Evolutionary conservation across 2,113 vertebrate species (phyloP), one percentile per base, ranked within the genome.

Genomic region (Pterophyllum scalare): DNA sequence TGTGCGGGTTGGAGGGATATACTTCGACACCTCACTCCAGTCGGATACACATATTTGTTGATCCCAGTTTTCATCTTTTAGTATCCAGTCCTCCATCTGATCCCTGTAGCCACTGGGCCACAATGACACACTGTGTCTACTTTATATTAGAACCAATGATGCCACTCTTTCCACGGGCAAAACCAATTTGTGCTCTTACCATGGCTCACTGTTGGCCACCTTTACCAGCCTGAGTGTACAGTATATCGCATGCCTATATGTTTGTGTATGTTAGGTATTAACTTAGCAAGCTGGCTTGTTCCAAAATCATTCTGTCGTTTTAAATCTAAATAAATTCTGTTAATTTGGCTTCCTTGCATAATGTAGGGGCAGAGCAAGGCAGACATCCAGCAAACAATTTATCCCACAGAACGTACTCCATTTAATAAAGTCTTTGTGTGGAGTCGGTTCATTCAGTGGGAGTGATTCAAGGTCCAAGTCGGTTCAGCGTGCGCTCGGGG

Each of bases 131-230:
- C 78, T 52, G 61, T 78, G 77, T 59, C 70, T 19, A 59, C 62
- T 85, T 76, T 77, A 65, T 79, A 77, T 82, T 82, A 83, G 81
- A 43, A 82, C 86, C 59, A 77, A 22, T 31, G 84, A 83, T 85
- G 81, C 82, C 80, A 80, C 70, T 86, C 62, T 91, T 92, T 91
- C 91, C 88, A 86, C 20, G 49, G 72, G 46, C 76, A 60, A 81
- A 77, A 81, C 77, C 74, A 83, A 70, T 67, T 67, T 81, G 43
- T 76, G 80, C 67, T 79, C 77, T 76, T 78, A 52, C 14, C n/a
- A 22, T 13, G 11, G 46, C 67, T 54, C 67, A 5, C 43, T 26
- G 49, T 65, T 76, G 28, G 77, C 75, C 49, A 40, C 19, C 38
- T 57, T 72, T 43, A 6, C 49, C 67, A 31, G 59, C 40, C 5